phyloP scores from a whole-genome alignment of 2,113 vertebrate genomes.

The Ancistrus triradiatus region DNA sequence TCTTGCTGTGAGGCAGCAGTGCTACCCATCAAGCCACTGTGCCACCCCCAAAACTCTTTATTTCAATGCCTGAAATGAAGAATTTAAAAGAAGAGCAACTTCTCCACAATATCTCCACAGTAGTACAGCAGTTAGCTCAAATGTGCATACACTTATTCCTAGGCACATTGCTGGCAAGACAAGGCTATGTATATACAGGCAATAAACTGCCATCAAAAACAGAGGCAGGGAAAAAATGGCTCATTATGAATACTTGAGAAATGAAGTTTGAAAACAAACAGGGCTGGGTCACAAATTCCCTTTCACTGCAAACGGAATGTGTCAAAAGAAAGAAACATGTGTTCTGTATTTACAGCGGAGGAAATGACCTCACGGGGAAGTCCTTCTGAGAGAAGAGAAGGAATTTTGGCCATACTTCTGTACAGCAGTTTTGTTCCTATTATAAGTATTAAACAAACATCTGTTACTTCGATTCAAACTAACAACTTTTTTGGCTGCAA shows the following conservation, averaged over 20 bases:
- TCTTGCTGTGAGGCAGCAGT: too few species aligned
- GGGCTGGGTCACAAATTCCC: too few species aligned
- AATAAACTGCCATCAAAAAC: background rate
- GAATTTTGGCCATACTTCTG: slow-evolving; percentile 32
- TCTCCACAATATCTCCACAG: too few species aligned
- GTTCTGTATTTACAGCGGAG: slow-evolving; percentile 42
- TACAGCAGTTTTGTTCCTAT: slow-evolving; percentile 31
- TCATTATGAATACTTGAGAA: too few species aligned
- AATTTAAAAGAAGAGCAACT: too few species aligned
- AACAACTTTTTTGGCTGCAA: slow-evolving; percentile 10
- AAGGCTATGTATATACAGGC: background rate
- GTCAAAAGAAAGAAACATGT: slow-evolving; percentile 34
- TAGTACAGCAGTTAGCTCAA: too few species aligned
- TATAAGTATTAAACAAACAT: slow-evolving; percentile 38
- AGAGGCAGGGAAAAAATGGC: background rate
- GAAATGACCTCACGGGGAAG: slow-evolving; percentile 50
- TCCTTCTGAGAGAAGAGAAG: slow-evolving; percentile 32
- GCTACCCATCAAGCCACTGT: too few species aligned
- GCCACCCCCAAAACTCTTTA: too few species aligned
- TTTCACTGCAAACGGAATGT: slow-evolving; percentile 25
- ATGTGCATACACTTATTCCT: too few species aligned
- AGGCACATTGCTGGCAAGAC: too few species aligned
- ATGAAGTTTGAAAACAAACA: too few species aligned
- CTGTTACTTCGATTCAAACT: slow-evolving; percentile 28
- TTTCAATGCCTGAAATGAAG: too few species aligned